Evolutionary conservation across 2,113 vertebrate genomes (phyloP).

Genomic region (Notiomystis cincta): DNA sequence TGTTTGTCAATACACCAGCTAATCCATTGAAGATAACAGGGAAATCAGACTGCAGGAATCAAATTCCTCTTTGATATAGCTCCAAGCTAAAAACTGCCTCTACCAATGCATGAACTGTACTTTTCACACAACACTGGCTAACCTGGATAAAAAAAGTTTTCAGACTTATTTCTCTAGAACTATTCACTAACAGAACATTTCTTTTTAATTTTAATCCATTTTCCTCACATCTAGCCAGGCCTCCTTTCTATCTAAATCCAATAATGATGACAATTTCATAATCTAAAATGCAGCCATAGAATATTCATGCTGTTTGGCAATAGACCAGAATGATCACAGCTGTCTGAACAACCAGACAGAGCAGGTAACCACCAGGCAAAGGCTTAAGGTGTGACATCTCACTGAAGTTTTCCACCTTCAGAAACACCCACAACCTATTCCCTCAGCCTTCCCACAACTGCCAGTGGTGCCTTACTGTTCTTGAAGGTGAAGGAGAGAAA

Average conservation of each 20-base stretch:
- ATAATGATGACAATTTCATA: background rate
- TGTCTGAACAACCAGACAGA: background rate
- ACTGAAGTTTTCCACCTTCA: background rate
- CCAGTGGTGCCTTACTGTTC: background rate
- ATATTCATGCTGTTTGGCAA: background rate
- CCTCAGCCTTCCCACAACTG: background rate
- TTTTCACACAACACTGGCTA: background rate
- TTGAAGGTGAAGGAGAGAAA: background rate
- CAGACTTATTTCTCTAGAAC: background rate
- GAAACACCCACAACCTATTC: background rate
- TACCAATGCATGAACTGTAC: background rate
- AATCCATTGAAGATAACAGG: background rate
- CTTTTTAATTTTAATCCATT: background rate
- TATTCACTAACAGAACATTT: background rate
- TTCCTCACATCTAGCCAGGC: background rate
- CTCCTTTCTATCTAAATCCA: background rate
- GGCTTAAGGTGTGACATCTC: background rate
- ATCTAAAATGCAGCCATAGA: background rate
- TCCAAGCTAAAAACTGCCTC: background rate
- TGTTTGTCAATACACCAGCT: background rate
- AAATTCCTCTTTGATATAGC: background rate
- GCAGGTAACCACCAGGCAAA: background rate
- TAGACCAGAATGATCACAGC: background rate
- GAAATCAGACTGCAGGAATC: background rate
- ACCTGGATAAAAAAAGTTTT: background rate